Evolutionary conservation across 1,140 invertebrate species (phyloP), one percentile per base, ranked within the genome.

Genomic region (Oncopodura yosiiana): DNA sequence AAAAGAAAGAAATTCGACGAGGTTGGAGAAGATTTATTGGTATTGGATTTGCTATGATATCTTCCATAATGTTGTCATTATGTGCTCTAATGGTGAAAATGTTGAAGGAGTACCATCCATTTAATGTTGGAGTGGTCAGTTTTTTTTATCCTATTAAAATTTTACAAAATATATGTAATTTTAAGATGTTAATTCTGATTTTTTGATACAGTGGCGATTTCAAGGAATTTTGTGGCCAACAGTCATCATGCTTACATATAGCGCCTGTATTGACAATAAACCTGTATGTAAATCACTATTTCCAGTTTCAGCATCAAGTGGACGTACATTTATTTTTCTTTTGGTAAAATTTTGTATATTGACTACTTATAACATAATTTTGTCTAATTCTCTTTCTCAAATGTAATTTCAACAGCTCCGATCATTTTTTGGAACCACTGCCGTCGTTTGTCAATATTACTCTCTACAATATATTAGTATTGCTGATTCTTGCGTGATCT

Each of bases 401-500:
- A n/a, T n/a, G 32, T 34, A n/a, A 9, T 34, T 9, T 34, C 32
- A 23, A 2, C 43, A 58, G 56, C 2, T 19, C 26, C 50, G 56
- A 1, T 26, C 36, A 9, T 12, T 50, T n/a, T 23, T 38, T 16
- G 56, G 50, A 23, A 6, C 36, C 4, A 11, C 50, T 11, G 50
- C 56, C 2, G 50, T 48, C 5, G 26, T 53, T 29, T 29, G 49
- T 19, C 51, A 53, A n/a, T 51, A 50, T 29, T 49, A 49, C 44
- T 53, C 43, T 23, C 27, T 58, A 23, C 19, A 49, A 30, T 58
- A 32, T 26, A 29, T 53, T 16, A 21, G 16, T 4, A 16, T 49
- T 11, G 49, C 56, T 19, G 56, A 58, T 37, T 53, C 56, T 3
- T 18, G 44, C 9, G 56, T 58, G 0, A 53, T 58, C 14, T 37